A percentile compares a stretch with the other conserved stretches of the same genome.
Conservation (phyloP, 2,797 vertebrate species). For the Sebastiscus tertius region DNA sequence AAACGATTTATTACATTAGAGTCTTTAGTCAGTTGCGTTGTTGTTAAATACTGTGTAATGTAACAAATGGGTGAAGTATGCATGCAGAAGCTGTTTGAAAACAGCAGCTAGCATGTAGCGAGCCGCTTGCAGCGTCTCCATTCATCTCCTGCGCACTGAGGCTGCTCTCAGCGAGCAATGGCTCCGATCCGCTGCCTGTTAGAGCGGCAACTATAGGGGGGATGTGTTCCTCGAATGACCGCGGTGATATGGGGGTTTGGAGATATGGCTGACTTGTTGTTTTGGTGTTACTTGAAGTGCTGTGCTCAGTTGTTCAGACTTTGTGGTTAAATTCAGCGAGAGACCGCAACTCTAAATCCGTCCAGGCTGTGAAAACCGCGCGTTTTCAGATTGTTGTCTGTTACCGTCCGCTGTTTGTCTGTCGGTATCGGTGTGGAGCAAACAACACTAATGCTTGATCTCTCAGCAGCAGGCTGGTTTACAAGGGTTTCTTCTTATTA, state of each 20-base stretch:
- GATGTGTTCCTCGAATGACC: not conserved
- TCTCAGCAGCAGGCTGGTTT: not conserved
- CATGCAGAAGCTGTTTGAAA: conserved; percentile 58
- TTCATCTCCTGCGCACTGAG: conserved; percentile 81
- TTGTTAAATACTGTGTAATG: not conserved
- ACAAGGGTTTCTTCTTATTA: not conserved
- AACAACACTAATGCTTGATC: not conserved
- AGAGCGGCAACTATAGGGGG: conserved; percentile 23
- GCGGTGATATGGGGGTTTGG: not conserved
- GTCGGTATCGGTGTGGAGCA: not conserved
- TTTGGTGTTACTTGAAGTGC: not conserved
- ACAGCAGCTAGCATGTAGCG: conserved; percentile 74
- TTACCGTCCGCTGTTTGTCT: conserved; percentile 36
- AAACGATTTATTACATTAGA: not conserved
- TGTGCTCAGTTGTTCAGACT: not conserved
- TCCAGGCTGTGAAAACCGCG: conserved; percentile 70
- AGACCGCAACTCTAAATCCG: conserved; percentile 19
- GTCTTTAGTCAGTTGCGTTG: not conserved
- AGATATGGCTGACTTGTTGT: not conserved
- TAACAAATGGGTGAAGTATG: conserved; percentile 16
- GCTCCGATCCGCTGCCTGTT: conserved; percentile 61
- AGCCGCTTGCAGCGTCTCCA: conserved; percentile 73
- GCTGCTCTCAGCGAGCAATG: conserved; percentile 64
- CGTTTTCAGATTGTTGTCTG: conserved; percentile 77
- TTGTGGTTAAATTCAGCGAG: not conserved